Evolutionary conservation across 2,113 vertebrate species (phyloP).

Genomic region (Smithornis capensis): DNA sequence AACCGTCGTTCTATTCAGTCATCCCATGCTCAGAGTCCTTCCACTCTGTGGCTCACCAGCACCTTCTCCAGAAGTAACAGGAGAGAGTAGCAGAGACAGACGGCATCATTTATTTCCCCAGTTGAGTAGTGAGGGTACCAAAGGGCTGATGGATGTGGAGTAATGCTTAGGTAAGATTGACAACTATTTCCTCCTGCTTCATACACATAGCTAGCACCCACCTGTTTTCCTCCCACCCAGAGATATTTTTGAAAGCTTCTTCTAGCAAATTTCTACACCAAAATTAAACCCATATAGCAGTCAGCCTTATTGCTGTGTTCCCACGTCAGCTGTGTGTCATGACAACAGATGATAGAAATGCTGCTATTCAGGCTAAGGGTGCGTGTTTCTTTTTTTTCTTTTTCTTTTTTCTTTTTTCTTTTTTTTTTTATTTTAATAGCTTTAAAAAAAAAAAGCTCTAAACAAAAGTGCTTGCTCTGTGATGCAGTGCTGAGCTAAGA

Average conservation of each 20-base stretch:
- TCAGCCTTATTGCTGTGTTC: conserved; percentile 70
- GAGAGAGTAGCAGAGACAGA: neutral
- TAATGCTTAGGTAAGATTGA: conserved; percentile 59
- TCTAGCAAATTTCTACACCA: conserved; percentile 74
- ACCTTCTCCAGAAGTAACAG: neutral
- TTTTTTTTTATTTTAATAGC: conserved; percentile 30
- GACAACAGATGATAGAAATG: conserved; percentile 77
- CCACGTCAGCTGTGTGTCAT: conserved; percentile 78
- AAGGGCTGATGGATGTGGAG: conserved; percentile 38
- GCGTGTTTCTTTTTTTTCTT: conserved; percentile 7
- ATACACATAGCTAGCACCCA: conserved; percentile 50
- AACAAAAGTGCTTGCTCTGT: conserved; percentile 55
- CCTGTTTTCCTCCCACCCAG: conserved; percentile 48
- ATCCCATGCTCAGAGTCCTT: neutral
- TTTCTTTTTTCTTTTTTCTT: neutral
- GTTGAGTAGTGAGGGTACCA: neutral
- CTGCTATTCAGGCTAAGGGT: conserved; percentile 67
- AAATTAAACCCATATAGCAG: conserved; percentile 77
- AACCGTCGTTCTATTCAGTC: neutral
- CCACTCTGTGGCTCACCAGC: neutral
- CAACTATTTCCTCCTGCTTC: conserved; percentile 65
- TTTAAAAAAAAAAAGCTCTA: conserved; percentile 72
- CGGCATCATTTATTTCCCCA: neutral
- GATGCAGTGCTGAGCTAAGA: conserved; percentile 31
- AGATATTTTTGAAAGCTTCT: conserved; percentile 67